These are phyloP conservation scores for Lochmaea crataegi DNA, from an alignment of 2,888 invertebrate genomes.

Conservation along the genomic window DNA sequence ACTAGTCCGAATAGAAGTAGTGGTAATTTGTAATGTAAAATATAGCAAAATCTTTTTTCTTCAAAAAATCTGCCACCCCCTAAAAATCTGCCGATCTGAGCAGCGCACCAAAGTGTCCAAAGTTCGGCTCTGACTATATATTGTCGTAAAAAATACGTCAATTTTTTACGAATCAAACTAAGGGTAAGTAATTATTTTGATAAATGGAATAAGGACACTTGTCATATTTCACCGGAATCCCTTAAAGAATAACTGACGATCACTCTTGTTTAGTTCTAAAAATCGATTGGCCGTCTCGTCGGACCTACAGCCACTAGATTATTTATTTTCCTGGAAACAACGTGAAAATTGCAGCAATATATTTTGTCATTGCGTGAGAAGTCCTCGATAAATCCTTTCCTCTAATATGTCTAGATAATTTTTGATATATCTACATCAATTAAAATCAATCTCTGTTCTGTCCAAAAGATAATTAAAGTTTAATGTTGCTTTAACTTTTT, in stretches of 20 bases:
- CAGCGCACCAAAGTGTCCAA: too few relatives aligned
- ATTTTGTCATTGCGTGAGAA: conserved; percentile 34
- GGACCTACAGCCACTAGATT: conserved; percentile 29
- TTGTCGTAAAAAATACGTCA: too few relatives aligned
- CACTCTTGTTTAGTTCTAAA: conserved; percentile 27
- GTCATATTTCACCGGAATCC: conserved; percentile 21
- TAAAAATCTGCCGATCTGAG: too few relatives aligned
- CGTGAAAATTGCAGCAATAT: conserved; percentile 32
- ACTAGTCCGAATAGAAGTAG: too few relatives aligned
- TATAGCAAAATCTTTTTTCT: too few relatives aligned
- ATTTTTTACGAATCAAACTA: conserved; percentile 1
- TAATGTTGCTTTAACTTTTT: not conserved
- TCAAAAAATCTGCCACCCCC: too few relatives aligned
- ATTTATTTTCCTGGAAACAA: conserved; percentile 35
- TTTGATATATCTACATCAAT: conserved; percentile 23
- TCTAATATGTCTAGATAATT: conserved; percentile 22
- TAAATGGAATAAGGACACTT: conserved; percentile 18
- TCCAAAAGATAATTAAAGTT: conserved; percentile 18
- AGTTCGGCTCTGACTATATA: too few relatives aligned
- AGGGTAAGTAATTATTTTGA: conserved; percentile 21
- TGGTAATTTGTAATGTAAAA: too few relatives aligned
- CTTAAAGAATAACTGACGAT: conserved; percentile 26
- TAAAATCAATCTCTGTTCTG: conserved; percentile 18
- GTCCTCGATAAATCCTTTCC: conserved; percentile 27
- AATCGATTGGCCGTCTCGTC: conserved; percentile 27